Conservation (phyloP, 2,888 invertebrate genomes). For the Drosophila paranaensis region DNA sequence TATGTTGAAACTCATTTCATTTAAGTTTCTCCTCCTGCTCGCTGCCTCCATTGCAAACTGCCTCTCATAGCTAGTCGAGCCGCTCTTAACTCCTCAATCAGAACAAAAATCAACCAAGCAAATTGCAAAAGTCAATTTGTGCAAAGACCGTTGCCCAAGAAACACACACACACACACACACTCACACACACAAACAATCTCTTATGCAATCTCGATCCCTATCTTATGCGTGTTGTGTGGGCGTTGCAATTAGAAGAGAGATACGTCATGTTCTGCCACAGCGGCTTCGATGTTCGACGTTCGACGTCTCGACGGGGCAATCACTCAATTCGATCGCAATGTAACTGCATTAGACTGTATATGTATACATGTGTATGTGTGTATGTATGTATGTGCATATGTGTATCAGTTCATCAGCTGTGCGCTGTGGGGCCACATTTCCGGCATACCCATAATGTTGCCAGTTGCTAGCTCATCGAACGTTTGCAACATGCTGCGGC, state of each 20-base stretch:
- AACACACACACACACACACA: background rate
- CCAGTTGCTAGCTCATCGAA: constrained; percentile 16
- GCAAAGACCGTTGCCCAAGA: constrained; percentile 52
- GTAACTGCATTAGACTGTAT: constrained; percentile 26
- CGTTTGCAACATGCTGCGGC: constrained; percentile 14
- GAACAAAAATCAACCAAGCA: constrained; percentile 66
- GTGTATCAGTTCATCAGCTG: constrained; percentile 47
- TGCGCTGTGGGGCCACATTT: constrained; percentile 42
- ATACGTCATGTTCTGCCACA: constrained; percentile 55
- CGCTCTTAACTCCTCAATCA: constrained; percentile 11
- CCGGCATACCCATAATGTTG: constrained; percentile 55
- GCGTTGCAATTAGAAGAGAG: constrained; percentile 78
- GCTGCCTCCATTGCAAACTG: constrained; percentile 8
- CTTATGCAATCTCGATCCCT: constrained; percentile 68
- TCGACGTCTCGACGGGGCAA: constrained; percentile 55
- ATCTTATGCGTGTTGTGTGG: constrained; percentile 69
- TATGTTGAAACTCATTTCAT: background rate
- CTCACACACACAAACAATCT: constrained; percentile 32
- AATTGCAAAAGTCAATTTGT: constrained; percentile 76
- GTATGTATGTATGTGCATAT: background rate
- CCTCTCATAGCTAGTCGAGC: constrained; percentile 1
- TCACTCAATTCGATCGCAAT: constrained; percentile 67
- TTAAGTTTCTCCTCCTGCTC: background rate
- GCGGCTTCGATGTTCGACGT: constrained; percentile 13
- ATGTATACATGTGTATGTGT: background rate